Percentiles rank a stretch among this genome's conserved stretches.
Evolutionary conservation across 2,113 vertebrate species (phyloP).

Genomic region (Maylandia zebra): DNA sequence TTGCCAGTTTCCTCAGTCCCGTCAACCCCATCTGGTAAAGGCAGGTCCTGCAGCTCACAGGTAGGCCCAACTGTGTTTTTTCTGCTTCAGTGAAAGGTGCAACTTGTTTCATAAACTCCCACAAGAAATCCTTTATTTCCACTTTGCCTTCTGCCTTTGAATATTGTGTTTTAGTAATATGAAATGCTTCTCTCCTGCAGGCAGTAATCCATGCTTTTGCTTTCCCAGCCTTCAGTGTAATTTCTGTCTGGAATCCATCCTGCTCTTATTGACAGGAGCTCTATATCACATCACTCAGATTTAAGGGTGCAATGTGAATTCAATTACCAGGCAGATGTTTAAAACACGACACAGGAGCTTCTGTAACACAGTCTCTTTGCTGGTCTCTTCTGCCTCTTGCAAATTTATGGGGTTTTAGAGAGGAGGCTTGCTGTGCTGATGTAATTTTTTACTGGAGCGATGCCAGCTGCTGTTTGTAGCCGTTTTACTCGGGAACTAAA

Average conservation of each 20-base stretch:
- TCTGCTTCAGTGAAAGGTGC: not conserved
- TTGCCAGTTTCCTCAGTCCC: slow-evolving; percentile 31
- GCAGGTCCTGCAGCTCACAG: slow-evolving; percentile 40
- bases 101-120: not conserved
- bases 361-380: slow-evolving; percentile 23
- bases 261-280: slow-evolving; percentile 51
- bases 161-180: not conserved
- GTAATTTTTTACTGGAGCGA: slow-evolving; percentile 25
- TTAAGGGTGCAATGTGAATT: slow-evolving; percentile 61
- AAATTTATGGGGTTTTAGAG: slow-evolving; percentile 48
- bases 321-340: slow-evolving; percentile 55
- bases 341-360: slow-evolving; percentile 39
- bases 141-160: not conserved
- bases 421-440: slow-evolving; percentile 16
- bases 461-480: not conserved
- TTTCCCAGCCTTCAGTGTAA: not conserved
- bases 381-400: slow-evolving; percentile 27
- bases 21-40: slow-evolving; percentile 52
- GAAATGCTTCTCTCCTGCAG: slow-evolving; percentile 10
- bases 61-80: slow-evolving; percentile 29
- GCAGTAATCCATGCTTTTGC: not conserved
- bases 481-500: not conserved
- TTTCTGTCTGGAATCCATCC: slow-evolving; percentile 35
- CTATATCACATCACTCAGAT: slow-evolving; percentile 55
- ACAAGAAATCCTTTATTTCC: not conserved